Evolutionary conservation across 37 sponge, comb jelly and placozoan species (phyloP).

Genomic region (Ephydatia muelleri): DNA sequence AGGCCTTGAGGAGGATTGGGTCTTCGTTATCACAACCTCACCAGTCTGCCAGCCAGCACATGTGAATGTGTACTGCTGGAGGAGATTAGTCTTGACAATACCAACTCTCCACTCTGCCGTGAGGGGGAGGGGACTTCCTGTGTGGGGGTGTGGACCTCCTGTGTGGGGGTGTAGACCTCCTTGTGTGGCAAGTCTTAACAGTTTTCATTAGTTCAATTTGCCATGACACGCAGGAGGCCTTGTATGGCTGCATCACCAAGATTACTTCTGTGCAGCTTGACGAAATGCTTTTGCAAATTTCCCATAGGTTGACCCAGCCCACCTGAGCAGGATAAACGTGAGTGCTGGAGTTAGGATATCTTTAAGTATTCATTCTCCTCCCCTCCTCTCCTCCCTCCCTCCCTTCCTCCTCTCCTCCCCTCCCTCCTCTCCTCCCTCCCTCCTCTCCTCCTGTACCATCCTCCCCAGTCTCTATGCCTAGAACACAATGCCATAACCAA

Average conservation of each 20-base stretch:
- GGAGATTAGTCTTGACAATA: conserved; percentile 81
- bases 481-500: conserved; percentile 87
- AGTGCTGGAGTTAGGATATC: not conserved
- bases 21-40: conserved; percentile 81
- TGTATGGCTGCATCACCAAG: conserved; percentile 51
- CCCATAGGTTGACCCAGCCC: conserved; percentile 68
- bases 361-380: no score
- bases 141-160: not conserved
- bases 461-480: conserved; percentile 80
- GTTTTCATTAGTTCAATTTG: not conserved
- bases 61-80: conserved; percentile 63
- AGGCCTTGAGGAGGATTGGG: conserved; percentile 70
- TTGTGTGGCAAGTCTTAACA: no score
- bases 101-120: conserved; percentile 67
- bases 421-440: conserved; percentile 6
- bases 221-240: conserved; percentile 34
- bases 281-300: conserved; percentile 72
- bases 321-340: conserved; percentile 55
- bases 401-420: not conserved
- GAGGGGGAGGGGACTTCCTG: conserved; percentile 17
- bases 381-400: not conserved
- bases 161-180: not conserved
- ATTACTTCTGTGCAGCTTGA: conserved; percentile 62
- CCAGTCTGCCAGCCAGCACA: conserved; percentile 58
- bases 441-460: no score